Conservation (phyloP, 2,113 vertebrate species). For the Pachyramphus minor region DNA sequence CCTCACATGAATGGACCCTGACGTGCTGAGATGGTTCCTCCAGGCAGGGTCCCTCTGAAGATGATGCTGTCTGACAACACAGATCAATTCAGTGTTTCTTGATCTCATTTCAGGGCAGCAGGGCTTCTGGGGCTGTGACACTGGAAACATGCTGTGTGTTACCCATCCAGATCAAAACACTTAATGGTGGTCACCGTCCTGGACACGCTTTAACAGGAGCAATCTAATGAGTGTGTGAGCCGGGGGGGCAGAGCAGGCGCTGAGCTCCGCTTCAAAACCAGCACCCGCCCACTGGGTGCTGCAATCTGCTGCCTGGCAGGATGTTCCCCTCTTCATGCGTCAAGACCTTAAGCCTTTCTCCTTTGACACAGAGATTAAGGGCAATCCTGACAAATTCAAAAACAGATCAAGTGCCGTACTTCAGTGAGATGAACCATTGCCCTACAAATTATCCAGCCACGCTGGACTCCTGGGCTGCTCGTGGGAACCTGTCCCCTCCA, state of each 20-base stretch:
- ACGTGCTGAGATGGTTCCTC: neutral
- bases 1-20: neutral
- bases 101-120: neutral
- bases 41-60: neutral
- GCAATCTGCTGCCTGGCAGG: neutral
- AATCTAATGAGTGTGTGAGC: rapidly evolving
- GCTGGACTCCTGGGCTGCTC: neutral
- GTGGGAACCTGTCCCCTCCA: neutral
- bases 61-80: neutral
- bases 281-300: rapidly evolving
- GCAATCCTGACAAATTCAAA: neutral
- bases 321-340: neutral
- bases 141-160: neutral
- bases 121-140: neutral
- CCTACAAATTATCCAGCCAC: neutral
- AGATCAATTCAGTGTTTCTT: neutral
- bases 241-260: neutral
- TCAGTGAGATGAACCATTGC: neutral
- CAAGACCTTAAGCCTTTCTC: neutral
- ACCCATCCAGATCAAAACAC: neutral
- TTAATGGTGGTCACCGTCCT: neutral
- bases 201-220: rapidly evolving
- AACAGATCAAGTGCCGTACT: neutral
- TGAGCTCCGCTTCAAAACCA: neutral
- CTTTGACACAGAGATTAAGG: neutral